Evolutionary conservation across 2,113 vertebrate species (phyloP), one percentile per base, ranked within the genome.

Genomic region (Saimiri boliviensis): DNA sequence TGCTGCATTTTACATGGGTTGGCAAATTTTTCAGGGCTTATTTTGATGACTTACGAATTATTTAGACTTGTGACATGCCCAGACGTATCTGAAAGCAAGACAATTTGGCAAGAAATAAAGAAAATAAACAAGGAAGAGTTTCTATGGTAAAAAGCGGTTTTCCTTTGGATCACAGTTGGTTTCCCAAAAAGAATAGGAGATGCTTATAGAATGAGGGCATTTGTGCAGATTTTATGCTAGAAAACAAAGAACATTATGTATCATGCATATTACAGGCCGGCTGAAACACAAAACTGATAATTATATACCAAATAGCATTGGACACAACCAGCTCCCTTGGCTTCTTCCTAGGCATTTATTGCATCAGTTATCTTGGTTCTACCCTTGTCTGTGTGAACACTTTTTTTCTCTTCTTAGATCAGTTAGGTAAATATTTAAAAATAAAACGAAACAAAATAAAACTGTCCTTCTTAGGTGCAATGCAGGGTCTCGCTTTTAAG

Each of bases 41-140:
- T 94, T 96, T 93, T 97, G 91, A 94, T 97, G 74, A 92, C 85
- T 94, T 96, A 93, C 60, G 45, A 86, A 87, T 80, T 37, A 92
- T 77, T 81, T 82, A 68, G 23, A 97, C 90, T 13, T 95, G 88
- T 87, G 45, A 66, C 54, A 63, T 97, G 93, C 19, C 83, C 81
- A 42, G 20, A 93, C 93, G 95, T 96, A 91, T 92, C 74, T 95
- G 74, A 96, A 96, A 95, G 60, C 56, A 86, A 93, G 73, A 82
- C 27, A 68, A 88, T 95, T 93, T 96, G 90, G 42, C 89, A 97
- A 82, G 35, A 94, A 91, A 56, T 88, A 95, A 92, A 88, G 88
- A 97, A 88, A 97, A 91, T 58, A 90, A 76, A 83, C 6, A 91
- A 86, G 66, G 92, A 63, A 94, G 66, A 56, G 21, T 73, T 21